These are phyloP conservation scores for Gambelia wislizenii DNA, from an alignment of 2,797 vertebrate genomes.

Conservation along the genomic window DNA sequence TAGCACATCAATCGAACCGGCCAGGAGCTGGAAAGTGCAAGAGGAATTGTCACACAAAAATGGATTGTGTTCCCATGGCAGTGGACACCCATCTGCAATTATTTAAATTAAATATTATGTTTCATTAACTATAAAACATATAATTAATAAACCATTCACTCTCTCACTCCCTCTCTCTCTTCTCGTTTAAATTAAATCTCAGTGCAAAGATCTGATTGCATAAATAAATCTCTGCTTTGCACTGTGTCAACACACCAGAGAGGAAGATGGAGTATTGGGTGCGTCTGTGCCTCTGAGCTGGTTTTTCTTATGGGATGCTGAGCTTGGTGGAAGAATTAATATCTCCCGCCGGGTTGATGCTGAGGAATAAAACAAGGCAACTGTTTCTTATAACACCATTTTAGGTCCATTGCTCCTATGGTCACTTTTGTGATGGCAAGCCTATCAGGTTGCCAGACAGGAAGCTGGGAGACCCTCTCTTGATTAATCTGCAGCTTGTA, in stretches of 20 bases:
- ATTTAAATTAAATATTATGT: slow-evolving; percentile 79
- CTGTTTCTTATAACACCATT: not conserved
- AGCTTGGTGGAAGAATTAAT: slow-evolving; percentile 63
- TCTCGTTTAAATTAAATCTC: slow-evolving; percentile 58
- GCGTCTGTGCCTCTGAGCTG: slow-evolving; percentile 2
- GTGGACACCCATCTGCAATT: slow-evolving; percentile 72
- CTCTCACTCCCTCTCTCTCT: slow-evolving; percentile 58
- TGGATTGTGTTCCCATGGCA: slow-evolving; percentile 61
- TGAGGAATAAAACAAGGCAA: not conserved
- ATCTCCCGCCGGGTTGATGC: slow-evolving; percentile 40
- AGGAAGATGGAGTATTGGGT: not conserved
- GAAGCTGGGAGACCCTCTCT: not conserved
- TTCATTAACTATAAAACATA: slow-evolving; percentile 75
- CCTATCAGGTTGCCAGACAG: not conserved
- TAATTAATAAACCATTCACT: slow-evolving; percentile 76
- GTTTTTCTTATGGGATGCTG: slow-evolving; percentile 58
- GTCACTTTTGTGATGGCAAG: not conserved
- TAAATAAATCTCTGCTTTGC: slow-evolving; percentile 69
- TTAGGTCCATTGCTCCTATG: not conserved
- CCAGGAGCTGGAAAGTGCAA: slow-evolving; percentile 38
- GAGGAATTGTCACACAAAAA: slow-evolving; percentile 67
- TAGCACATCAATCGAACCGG: slow-evolving; percentile 60
- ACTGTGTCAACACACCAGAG: slow-evolving; percentile 9
- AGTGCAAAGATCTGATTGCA: slow-evolving; percentile 68
- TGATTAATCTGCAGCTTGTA: not conserved